Evolutionary conservation across 2,797 vertebrate genomes (phyloP), one percentile per base, ranked within the genome.

Genomic region (Coluber constrictor): DNA sequence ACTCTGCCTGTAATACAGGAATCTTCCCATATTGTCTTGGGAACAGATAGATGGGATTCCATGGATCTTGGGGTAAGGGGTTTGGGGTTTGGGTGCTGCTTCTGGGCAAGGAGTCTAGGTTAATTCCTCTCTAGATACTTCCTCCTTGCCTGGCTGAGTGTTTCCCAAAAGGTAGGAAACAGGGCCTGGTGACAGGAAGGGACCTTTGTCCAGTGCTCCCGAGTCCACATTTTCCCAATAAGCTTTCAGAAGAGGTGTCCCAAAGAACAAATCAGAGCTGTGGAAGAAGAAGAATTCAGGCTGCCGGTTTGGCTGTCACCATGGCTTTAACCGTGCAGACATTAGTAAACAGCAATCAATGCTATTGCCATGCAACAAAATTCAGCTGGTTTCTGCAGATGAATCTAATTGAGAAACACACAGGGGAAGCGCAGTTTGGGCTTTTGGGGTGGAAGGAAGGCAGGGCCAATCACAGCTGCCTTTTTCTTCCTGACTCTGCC

Each of bases 211-310:
- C 20, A 37, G 27, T 90, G 90, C 32, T 59, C 92, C 37, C 0
- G 37, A 79, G 74, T 91, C 90, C n/a, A 59, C 92, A 55, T 74
- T 92, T 94, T 86, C n/a, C 70, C 70, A 37, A 74, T 90, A 61
- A 57, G 43, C 47, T 54, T 86, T n/a, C 8, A 55, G 51, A 3
- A 0, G 3, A 60, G 60, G 23, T 0, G 63, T 9, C 11, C 23
- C 61, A 74, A 47, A 59, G 32, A 56, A 37, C 90, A 79, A 37
- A 56, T 4, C 11, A 12, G 5, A 54, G 32, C 15, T 0, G 32
- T 2, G 13, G 20, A 55, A 15, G 20, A 55, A 15, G 20, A 13
- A 56, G 18, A 54, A 63, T 25, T 37, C 32, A 66, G 66, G 27
- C 61, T 43, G 87, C 56, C 12, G 59, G 37, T 12, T 51, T 27